phyloP scores from a whole-genome alignment of 2,113 vertebrate genomes.

The Vulpes vulpes region DNA sequence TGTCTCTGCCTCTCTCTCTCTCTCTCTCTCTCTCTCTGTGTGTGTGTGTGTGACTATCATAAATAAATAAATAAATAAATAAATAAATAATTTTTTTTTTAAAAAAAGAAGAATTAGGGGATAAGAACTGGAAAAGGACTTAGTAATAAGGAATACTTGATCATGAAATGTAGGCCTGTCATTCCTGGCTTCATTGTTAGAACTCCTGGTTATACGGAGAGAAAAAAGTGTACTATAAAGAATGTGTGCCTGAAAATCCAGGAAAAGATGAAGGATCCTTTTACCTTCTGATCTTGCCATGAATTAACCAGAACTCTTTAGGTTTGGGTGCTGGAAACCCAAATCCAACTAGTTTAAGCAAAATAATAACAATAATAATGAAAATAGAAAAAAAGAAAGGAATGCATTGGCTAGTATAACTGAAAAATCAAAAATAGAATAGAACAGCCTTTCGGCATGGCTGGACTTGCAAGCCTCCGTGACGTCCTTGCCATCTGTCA shows the following conservation, averaged over 20 bases:
- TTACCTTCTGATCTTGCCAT: neutral
- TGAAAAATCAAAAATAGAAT: neutral
- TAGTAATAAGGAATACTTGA: neutral
- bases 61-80: too few relatives aligned
- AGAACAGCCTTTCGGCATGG: neutral
- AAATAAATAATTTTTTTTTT: too few relatives aligned
- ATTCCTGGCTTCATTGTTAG: neutral
- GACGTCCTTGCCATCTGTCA: neutral
- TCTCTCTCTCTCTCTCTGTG: too few relatives aligned
- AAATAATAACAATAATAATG: neutral
- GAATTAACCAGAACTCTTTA: constrained; percentile 10
- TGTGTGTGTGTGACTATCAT: too few relatives aligned
- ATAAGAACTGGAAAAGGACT: neutral
- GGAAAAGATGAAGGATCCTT: neutral
- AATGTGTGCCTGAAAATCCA: neutral
- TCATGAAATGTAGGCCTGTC: constrained; percentile 3
- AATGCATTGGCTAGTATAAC: neutral
- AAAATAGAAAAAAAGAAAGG: neutral
- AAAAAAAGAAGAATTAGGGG: neutral
- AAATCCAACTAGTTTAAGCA: constrained; percentile 3
- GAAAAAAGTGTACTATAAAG: neutral
- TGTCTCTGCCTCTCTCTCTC: too few relatives aligned
- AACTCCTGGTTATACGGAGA: neutral
- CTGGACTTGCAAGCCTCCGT: neutral
- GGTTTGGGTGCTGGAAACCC: constrained; percentile 1